phyloP scores from a whole-genome alignment of 2,797 vertebrate species.

The Mionectes olivaceus region DNA sequence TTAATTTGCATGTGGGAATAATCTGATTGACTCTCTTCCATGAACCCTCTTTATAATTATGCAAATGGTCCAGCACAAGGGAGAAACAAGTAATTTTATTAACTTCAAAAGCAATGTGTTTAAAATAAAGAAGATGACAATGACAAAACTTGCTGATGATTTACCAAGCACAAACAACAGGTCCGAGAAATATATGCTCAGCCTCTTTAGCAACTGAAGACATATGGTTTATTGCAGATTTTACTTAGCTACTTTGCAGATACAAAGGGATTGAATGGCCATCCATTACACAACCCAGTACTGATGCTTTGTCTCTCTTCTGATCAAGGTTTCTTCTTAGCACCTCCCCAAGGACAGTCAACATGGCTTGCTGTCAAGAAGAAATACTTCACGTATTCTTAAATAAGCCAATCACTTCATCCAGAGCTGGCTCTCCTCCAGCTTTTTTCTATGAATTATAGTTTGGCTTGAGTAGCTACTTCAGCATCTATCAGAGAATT shows the following conservation, averaged over 20 bases:
- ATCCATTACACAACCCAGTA: not conserved
- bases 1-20: slow-evolving; percentile 68
- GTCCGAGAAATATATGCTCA: not conserved
- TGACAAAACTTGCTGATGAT: not conserved
- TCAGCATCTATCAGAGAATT: not conserved
- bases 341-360: not conserved
- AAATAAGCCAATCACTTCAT: slow-evolving; percentile 1
- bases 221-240: slow-evolving; percentile 21
- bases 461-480: not conserved
- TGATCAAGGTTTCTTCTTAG: not conserved
- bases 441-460: not conserved
- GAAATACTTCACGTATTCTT: not conserved
- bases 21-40: slow-evolving; percentile 56
- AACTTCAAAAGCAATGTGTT: slow-evolving; percentile 49
- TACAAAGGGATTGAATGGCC: not conserved
- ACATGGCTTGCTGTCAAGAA: not conserved
- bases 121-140: slow-evolving; percentile 21
- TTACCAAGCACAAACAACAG: not conserved
- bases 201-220: not conserved
- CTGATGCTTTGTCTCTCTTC: not conserved
- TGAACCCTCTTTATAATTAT: slow-evolving; percentile 64
- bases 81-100: slow-evolving; percentile 55
- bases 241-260: not conserved
- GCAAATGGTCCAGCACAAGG: slow-evolving; percentile 45
- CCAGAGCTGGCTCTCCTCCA: not conserved